Evolutionary conservation across 2,888 invertebrate genomes (phyloP), one percentile per base, ranked within the genome.

Genomic region (Zygogramma bicolorata): DNA sequence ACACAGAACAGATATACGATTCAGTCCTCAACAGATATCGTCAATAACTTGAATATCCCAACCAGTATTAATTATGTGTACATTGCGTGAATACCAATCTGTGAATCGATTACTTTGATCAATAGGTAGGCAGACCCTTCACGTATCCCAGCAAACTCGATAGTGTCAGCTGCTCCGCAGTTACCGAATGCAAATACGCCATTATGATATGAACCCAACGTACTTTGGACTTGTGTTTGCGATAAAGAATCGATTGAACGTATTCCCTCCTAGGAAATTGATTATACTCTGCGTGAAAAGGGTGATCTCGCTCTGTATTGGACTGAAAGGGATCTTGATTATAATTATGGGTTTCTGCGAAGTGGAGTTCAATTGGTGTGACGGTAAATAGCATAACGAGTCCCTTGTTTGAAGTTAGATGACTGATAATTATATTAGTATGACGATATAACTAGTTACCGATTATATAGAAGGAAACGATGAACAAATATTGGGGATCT

Each of bases 251-350:
- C 27, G 25, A 53, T 53, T 27, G 27, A 53, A 53, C 53, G 13
- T 27, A n/a, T 49, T 8, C 29, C 38, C n/a, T 15, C 18, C 27
- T 70, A 58, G 59, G 34, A 53, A 31, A 49, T 65, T 61, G 65
- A 70, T 70, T 70, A 70, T 57, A 61, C 66, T 66, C 62, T 66
- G 66, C 62, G 70, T 27, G 65, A 65, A 60, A 49, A 65, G 53
- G 38, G 34, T 42, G 70, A 70, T 65, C 65, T 60, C n/a, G 70
- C 70, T 66, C 66, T 68, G 63, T 68, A 40, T 7, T 22, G 61
- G 58, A 15, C 53, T 75, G 67, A 71, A 75, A 68, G 49, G 67
- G 40, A 20, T 40, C 59, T 57, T 72, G 70, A 72, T 74, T 74
- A 66, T 73, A 68, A 73, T 73, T 73, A 60, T 68, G 57, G 53